Evolutionary conservation across 1,140 invertebrate species (phyloP), one percentile per base, ranked within the genome.

Genomic region (Propsilocerus akamusi): DNA sequence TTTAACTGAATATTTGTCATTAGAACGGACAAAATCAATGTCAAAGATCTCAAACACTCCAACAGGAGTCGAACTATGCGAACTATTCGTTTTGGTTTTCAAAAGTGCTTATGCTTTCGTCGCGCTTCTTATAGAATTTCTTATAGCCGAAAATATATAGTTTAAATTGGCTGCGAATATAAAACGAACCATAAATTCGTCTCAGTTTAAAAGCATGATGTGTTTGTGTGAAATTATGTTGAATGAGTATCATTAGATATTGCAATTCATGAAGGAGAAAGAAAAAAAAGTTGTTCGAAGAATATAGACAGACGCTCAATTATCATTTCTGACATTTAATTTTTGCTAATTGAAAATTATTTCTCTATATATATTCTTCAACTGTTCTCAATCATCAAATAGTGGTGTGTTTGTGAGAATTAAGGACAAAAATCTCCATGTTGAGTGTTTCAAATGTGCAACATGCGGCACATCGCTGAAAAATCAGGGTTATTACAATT

Each of bases 401-500:
- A 95, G 91, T 55, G 93, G 92, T 49, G 91, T 96, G 28, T 96
- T 94, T 72, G 90, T 93, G 32, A 80, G 88, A 60, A 93, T 95
- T 67, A 93, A 93, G 76, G 91, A 94, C 56, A 93, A 92, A 68
- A 92, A 91, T 61, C 71, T 96, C 51, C 92, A 97, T 71, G 88
- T 94, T 47, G 91, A 95, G 60, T 97, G 93, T 68, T 96, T 97
- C 75, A 93, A 92, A 67, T 97, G 93, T 67, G 79, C 87, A 41
- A 94, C 90, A 32, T 97, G 93, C 66, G 91, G 92, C 53, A 80
- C 86, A 25, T 92, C 90, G 10, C 69, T 97, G 53, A 97, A 96
- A 70, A 96, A 97, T 71, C 84, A 92, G 64, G 91, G 90, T 46
- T 95, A 95, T 65, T 95, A 92, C 74, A 93, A 90, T 64, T 82